Evolutionary conservation across 2,888 invertebrate species (phyloP).

Genomic region (Argyra leucocephala): DNA sequence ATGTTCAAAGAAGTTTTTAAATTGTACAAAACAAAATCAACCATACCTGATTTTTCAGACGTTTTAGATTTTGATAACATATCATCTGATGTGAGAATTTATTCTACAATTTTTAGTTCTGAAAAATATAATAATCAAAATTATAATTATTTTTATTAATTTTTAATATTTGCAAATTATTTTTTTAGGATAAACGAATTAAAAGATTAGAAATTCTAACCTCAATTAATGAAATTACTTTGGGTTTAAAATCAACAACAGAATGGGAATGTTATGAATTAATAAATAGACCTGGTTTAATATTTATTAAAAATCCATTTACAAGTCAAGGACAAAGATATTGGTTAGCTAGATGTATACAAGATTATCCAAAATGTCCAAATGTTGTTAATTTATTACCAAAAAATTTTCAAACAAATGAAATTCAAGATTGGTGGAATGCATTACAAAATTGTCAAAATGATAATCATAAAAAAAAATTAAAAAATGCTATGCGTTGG

Average conservation of each 20-base stretch:
- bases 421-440: constrained; percentile 54
- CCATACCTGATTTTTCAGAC: constrained; percentile 52
- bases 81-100: constrained; percentile 18
- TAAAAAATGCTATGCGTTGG: constrained; percentile 64
- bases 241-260: constrained; percentile 34
- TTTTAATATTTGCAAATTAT: background rate
- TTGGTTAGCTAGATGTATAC: constrained; percentile 71
- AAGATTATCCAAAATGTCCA: constrained; percentile 65
- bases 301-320: constrained; percentile 78
- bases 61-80: constrained; percentile 51
- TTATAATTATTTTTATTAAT: too few relatives aligned
- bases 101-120: too few relatives aligned
- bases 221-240: constrained; percentile 19
- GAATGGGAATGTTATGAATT: constrained; percentile 59
- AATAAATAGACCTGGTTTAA: constrained; percentile 58
- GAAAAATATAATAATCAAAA: too few relatives aligned
- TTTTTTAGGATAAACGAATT: constrained; percentile 18
- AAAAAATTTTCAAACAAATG: constrained; percentile 27
- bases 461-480: constrained; percentile 29
- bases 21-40: constrained; percentile 64
- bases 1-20: constrained; percentile 66
- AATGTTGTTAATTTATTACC: constrained; percentile 40
- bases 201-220: constrained; percentile 14
- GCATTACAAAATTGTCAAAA: constrained; percentile 37
- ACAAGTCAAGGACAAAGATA: constrained; percentile 64